Evolutionary conservation across 2,797 vertebrate genomes (phyloP), one percentile per base, ranked within the genome.

Genomic region (Emydoidea blandingii): DNA sequence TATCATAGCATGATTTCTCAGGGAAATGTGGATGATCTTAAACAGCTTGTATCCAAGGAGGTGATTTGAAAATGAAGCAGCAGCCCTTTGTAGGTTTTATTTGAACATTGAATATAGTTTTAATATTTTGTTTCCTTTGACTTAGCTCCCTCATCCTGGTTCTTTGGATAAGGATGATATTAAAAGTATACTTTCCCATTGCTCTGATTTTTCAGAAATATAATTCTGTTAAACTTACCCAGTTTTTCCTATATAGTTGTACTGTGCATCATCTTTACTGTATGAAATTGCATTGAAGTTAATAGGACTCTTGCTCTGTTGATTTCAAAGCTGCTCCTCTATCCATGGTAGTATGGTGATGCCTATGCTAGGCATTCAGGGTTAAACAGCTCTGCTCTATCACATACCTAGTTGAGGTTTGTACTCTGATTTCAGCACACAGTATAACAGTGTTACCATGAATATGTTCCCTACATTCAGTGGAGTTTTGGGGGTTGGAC

Each of bases 1-100:
- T 93, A 54, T 92, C 93, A 94, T 85, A 88, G 83, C 86, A 47
- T 90, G 93, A 93, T 95, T 97, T 95, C 96, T 97, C 96, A 97
- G 96, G 96, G 97, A 97, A 91, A 93, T 94, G 79, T 1, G 29
- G 92, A 68, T 96, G 85, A 95, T 95, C 85, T 83, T 65, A 52
- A 90, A 83, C 0, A 0, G 89, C 92, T 92, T 93, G 87, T 88
- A 91, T 82, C 18, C 68, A 83, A 44, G 19, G 5, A 68, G 65
- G 78, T 93, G 87, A 90, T 90, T 94, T 90, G 95, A 81, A 92
- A 93, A 88, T 86, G 1, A 93, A 88, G 2, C 88, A 84, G 37
- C 14, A 91, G n/a, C 57, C 80, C 56, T 93, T 93, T 96, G 94
- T 78, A 85, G 27, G 44, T 94, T 95, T 94, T 49, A 81, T 47